Evolutionary conservation across 1,140 invertebrate species (phyloP).

Genomic region (Orchesella cincta): DNA sequence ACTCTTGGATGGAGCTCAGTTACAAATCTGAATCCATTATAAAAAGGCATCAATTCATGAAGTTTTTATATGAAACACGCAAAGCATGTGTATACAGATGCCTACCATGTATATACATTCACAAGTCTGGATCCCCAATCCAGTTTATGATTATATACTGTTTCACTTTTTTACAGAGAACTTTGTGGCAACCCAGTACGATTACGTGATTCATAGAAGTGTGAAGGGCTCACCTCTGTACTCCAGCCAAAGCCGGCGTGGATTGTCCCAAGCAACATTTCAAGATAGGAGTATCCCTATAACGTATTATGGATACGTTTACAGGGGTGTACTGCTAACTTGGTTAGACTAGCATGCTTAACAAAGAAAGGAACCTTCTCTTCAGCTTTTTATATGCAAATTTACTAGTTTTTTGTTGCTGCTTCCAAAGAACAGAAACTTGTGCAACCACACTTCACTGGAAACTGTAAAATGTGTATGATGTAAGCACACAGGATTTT

Average conservation of each 20-base stretch:
- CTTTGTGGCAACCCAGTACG: slow-evolving; percentile 4
- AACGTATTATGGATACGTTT: no score
- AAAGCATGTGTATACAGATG: background rate
- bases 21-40: slow-evolving; percentile 25
- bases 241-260: background rate
- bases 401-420: slow-evolving; percentile 4
- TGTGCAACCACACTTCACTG: background rate
- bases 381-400: background rate
- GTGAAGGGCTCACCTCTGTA: slow-evolving; percentile 22
- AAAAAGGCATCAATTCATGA: slow-evolving; percentile 6
- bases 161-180: background rate
- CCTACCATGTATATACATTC: background rate
- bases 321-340: no score
- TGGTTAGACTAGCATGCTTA: background rate
- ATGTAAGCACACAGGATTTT: no score
- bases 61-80: background rate
- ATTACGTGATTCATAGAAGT: slow-evolving; percentile 28
- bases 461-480: background rate
- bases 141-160: background rate
- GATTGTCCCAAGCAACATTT: background rate
- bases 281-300: background rate
- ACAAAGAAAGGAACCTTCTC: background rate
- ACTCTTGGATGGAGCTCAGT: no score
- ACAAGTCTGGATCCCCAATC: background rate
- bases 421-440: background rate